phyloP scores from a whole-genome alignment of 2,113 vertebrate genomes.

The Glaucidium brasilianum region DNA sequence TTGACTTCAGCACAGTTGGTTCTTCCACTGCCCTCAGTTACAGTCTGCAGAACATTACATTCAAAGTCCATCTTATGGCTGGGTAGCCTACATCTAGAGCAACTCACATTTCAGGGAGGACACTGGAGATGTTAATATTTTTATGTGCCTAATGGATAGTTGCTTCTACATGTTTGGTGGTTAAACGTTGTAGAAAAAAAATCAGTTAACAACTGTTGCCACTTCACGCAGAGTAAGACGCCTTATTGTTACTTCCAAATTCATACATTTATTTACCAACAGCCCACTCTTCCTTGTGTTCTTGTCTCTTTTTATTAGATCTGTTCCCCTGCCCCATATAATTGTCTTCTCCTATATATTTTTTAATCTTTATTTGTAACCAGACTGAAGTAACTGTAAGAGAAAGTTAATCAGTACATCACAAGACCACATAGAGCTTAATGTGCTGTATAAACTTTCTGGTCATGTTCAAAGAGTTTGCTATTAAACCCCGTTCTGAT shows the following conservation, averaged over 20 bases:
- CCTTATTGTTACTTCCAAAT: not conserved
- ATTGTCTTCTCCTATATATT: not conserved
- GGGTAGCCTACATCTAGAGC: not conserved
- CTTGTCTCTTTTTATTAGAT: not conserved
- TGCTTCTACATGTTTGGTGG: not conserved
- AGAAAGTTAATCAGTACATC: not conserved
- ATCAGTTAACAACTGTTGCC: not conserved
- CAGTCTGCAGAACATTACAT: not conserved
- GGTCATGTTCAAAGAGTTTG: not conserved
- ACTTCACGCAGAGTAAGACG: not conserved
- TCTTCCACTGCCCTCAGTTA: not conserved
- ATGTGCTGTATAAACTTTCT: not conserved
- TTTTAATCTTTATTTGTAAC: not conserved
- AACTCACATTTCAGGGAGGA: not conserved
- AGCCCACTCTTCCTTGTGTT: not conserved
- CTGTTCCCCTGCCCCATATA: not conserved
- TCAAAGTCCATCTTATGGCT: fast-evolving
- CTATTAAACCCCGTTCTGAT: not conserved
- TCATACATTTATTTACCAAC: not conserved
- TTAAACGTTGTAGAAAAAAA: not conserved
- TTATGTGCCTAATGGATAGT: not conserved
- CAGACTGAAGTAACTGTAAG: not conserved
- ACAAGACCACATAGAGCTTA: not conserved
- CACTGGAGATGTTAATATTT: not conserved
- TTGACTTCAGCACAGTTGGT: not conserved